Percentiles rank a stretch among this genome's conserved stretches.
phyloP scores from a whole-genome alignment of 2,888 invertebrate genomes.

The Pteria penguin region DNA sequence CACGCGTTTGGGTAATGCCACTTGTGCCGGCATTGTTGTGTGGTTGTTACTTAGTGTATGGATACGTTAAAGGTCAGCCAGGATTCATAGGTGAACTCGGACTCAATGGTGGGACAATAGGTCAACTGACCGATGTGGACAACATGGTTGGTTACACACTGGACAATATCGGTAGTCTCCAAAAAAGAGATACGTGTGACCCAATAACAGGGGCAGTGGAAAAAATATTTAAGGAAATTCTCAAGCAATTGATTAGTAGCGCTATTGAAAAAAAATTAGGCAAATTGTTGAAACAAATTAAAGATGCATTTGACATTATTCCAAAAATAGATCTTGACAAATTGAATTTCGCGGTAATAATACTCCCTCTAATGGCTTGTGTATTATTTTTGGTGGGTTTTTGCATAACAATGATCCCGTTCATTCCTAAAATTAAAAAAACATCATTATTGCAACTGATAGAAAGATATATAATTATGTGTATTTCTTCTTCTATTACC shows the following conservation, averaged over 20 bases:
- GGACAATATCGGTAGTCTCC: background rate
- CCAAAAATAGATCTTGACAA: background rate
- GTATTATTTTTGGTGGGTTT: background rate
- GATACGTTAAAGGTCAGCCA: background rate
- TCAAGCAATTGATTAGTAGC: too few species aligned
- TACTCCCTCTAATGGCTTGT: background rate
- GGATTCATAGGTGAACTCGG: background rate
- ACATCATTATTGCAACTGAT: background rate
- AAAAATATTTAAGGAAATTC: background rate
- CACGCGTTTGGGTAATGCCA: background rate
- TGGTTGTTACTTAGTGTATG: background rate
- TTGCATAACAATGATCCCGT: background rate
- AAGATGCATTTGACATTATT: background rate
- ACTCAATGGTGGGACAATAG: background rate
- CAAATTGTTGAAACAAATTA: background rate
- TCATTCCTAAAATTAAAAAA: background rate
- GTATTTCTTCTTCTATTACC: background rate
- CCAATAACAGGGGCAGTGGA: background rate
- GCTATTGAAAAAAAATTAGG: background rate
- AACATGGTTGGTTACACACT: background rate
- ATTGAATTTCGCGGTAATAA: background rate
- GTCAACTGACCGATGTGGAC: background rate
- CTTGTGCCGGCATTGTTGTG: background rate
- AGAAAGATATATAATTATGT: background rate
- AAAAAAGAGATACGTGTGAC: background rate